Evolutionary conservation across 2,888 invertebrate genomes (phyloP).

Genomic region (Eurois occulta): DNA sequence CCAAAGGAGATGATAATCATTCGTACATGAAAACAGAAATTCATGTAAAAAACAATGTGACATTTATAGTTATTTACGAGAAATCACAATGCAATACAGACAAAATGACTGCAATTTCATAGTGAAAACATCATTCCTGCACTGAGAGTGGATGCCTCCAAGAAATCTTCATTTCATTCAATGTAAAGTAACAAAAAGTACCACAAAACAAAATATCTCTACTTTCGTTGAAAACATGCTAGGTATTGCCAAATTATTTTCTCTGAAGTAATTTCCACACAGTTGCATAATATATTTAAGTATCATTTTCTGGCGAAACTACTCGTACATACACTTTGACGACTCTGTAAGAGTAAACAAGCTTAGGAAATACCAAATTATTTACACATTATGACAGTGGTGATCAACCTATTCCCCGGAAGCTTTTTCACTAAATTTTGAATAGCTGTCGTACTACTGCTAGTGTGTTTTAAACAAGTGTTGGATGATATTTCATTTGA

Average conservation of each 20-base stretch:
- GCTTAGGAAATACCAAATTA: slow-evolving; percentile 43
- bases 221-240: slow-evolving; percentile 32
- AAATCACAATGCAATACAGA: background rate
- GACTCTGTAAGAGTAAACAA: slow-evolving; percentile 52
- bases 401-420: slow-evolving; percentile 14
- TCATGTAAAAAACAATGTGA: background rate
- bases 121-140: background rate
- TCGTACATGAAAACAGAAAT: background rate
- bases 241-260: slow-evolving; percentile 49
- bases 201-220: slow-evolving; percentile 14
- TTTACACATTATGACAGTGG: slow-evolving; percentile 46
- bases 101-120: background rate
- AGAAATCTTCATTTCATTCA: slow-evolving; percentile 2
- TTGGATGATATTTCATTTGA: background rate
- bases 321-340: slow-evolving; percentile 33
- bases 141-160: background rate
- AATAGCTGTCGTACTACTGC: background rate
- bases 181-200: slow-evolving; percentile 24
- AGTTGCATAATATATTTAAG: slow-evolving; percentile 35
- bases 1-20: background rate
- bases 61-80: background rate
- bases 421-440: background rate
- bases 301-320: slow-evolving; percentile 42
- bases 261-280: slow-evolving; percentile 40
- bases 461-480: background rate